phyloP scores from a whole-genome alignment of 2,113 vertebrate species.

The Sapajus apella region DNA sequence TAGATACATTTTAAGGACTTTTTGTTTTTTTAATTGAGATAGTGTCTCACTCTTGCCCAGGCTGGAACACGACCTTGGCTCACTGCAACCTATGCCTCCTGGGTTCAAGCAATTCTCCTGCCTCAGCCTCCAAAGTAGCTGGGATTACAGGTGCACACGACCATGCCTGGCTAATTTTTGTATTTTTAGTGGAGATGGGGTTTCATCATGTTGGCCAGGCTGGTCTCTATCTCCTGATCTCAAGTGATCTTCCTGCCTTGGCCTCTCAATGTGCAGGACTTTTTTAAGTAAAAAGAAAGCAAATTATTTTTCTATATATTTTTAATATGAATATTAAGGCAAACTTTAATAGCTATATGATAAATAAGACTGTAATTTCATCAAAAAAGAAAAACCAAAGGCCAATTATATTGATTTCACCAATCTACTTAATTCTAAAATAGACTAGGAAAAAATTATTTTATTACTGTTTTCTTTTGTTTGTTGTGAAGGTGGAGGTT shows the following conservation, averaged over 20 bases:
- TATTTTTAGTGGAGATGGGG: too few species aligned
- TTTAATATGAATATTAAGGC: too few species aligned
- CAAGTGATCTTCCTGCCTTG: not conserved
- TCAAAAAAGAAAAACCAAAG: not conserved
- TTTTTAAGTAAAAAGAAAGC: conserved; percentile 35
- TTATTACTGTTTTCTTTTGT: not conserved
- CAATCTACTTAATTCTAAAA: conserved; percentile 26
- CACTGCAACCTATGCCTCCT: not conserved
- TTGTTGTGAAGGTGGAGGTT: conserved; percentile 9
- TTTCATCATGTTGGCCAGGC: not conserved
- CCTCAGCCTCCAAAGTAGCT: too few species aligned
- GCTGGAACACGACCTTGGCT: not conserved
- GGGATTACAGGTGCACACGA: too few species aligned
- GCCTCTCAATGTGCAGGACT: not conserved
- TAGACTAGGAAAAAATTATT: not conserved
- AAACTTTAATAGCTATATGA: not conserved
- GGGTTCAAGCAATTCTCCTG: not conserved
- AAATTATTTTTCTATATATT: not conserved
- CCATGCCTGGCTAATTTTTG: too few species aligned
- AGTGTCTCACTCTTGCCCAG: not conserved
- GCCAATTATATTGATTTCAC: not conserved
- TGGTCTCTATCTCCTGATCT: not conserved
- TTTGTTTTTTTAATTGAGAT: not conserved
- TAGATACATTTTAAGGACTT: not conserved
- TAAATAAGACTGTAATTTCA: not conserved